These are phyloP conservation scores for Mormyrops boulengeri DNA, from an alignment of 2,797 vertebrate species.

Conservation along the genomic window DNA sequence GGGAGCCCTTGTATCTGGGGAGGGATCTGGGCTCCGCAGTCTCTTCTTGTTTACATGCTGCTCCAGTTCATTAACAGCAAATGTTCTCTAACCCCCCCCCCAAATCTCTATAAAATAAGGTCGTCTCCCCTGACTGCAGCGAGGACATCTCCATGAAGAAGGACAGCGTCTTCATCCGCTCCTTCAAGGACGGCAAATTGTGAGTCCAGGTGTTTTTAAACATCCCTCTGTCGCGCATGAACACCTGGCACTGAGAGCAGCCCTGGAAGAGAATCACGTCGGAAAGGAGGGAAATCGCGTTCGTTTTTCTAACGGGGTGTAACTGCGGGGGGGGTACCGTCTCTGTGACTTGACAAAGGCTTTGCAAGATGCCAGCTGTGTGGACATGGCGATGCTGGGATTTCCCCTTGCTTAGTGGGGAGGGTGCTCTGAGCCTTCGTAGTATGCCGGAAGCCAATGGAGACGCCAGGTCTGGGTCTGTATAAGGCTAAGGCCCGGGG, in stretches of 20 bases:
- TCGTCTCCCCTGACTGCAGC: slow-evolving; percentile 70
- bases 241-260: too few species aligned
- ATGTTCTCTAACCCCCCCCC: neutral
- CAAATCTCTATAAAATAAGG: slow-evolving; percentile 44
- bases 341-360: neutral
- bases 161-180: slow-evolving; percentile 70
- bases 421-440: too few species aligned
- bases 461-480: neutral
- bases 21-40: neutral
- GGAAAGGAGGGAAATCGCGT: neutral
- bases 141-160: slow-evolving; percentile 68
- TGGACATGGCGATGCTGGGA: neutral
- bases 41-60: neutral
- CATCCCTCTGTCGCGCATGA: neutral
- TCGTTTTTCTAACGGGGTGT: neutral
- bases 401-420: neutral
- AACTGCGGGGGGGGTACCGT: neutral
- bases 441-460: neutral
- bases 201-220: slow-evolving; percentile 46
- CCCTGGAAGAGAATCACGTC: neutral
- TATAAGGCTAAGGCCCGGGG: neutral
- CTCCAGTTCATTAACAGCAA: neutral
- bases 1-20: neutral
- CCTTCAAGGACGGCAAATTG: slow-evolving; percentile 76
- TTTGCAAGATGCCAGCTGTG: neutral